These are phyloP conservation scores for Crotalus viridis DNA, from an alignment of 2,113 vertebrate genomes.

Conservation along the genomic window DNA sequence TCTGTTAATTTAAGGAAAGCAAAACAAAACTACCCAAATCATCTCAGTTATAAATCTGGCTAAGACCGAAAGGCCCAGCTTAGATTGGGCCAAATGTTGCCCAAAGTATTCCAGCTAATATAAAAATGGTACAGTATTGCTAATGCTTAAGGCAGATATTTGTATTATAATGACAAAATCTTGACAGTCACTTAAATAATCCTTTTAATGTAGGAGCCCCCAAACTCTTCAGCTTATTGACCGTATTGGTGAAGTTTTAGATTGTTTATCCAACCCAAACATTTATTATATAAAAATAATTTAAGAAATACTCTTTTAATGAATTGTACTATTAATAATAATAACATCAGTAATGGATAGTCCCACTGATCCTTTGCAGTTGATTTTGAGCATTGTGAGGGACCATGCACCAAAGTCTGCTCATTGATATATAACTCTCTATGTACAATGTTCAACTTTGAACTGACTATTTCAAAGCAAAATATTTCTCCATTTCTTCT, in stretches of 20 bases:
- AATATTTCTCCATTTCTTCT: not conserved
- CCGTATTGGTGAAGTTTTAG: not conserved
- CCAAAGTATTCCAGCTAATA: not conserved
- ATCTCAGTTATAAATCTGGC: not conserved
- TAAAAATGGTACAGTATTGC: not conserved
- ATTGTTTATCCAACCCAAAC: not conserved
- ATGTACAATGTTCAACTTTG: not conserved
- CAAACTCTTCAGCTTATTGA: not conserved
- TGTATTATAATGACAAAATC: not conserved
- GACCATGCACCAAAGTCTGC: not conserved
- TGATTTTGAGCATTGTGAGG: not conserved
- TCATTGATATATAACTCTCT: not conserved
- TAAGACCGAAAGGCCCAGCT: not conserved
- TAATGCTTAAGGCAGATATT: not conserved
- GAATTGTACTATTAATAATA: not conserved
- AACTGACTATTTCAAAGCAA: not conserved
- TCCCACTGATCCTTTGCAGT: not conserved
- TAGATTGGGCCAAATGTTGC: not conserved
- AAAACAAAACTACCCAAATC: not conserved
- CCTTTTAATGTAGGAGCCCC: not conserved
- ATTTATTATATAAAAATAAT: not conserved
- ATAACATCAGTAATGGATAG: not conserved
- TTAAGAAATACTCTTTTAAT: not conserved
- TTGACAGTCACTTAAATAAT: not conserved
- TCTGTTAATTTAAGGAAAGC: not conserved